Conservation (phyloP, 2,888 invertebrate genomes). For the Thecocarcelia acutangulata region DNA sequence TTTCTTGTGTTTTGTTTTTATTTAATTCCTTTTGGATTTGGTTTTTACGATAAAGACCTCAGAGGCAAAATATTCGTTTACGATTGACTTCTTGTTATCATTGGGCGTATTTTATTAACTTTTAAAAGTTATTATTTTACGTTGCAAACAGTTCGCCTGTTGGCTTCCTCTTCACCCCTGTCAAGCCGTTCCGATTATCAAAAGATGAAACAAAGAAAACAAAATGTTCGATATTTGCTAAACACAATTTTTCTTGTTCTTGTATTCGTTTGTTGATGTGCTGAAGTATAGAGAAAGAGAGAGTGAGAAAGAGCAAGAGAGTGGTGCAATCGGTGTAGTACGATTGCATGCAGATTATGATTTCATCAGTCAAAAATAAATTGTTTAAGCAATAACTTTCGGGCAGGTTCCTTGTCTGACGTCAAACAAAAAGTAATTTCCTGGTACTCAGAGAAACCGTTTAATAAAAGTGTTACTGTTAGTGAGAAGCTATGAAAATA, state of each 20-base stretch:
- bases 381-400: slow-evolving; percentile 47
- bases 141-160: background rate
- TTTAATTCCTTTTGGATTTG: slow-evolving; percentile 7
- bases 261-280: background rate
- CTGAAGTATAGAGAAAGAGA: too few relatives aligned
- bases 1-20: background rate
- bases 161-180: background rate
- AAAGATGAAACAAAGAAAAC: slow-evolving; percentile 12
- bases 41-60: slow-evolving; percentile 77
- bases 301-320: too few relatives aligned
- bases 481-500: slow-evolving; percentile 48
- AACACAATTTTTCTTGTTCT: slow-evolving; percentile 16
- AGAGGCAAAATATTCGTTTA: slow-evolving; percentile 76
- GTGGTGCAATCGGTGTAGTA: slow-evolving; percentile 6
- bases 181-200: slow-evolving; percentile 36
- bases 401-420: slow-evolving; percentile 30
- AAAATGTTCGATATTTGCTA: slow-evolving; percentile 17
- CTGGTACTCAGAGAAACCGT: background rate
- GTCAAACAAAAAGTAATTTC: slow-evolving; percentile 10
- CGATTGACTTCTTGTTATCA: slow-evolving; percentile 78
- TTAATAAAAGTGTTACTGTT: slow-evolving; percentile 24
- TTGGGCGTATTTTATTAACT: slow-evolving; percentile 81
- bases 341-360: slow-evolving; percentile 60
- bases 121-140: slow-evolving; percentile 74
- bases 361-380: slow-evolving; percentile 59